Evolutionary conservation across 1,140 invertebrate species (phyloP).

Genomic region (Choristoneura fumiferana): DNA sequence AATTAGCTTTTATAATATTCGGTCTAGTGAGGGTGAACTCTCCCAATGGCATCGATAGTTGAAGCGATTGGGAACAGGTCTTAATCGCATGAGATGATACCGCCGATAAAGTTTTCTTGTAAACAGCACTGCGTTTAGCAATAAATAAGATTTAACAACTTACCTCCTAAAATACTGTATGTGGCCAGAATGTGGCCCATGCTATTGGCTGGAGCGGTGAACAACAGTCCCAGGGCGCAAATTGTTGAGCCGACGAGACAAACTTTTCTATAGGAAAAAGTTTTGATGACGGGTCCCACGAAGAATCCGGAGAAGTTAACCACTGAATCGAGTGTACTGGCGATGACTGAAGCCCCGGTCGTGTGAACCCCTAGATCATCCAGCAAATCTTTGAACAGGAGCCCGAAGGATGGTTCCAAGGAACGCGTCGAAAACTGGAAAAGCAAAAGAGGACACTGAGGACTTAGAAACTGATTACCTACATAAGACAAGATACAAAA

Average conservation of each 20-base stretch:
- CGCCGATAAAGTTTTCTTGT: neutral
- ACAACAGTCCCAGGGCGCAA: constrained; percentile 81
- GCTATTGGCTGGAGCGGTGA: constrained; percentile 84
- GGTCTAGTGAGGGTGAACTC: too few relatives aligned
- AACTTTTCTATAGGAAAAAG: constrained; percentile 86
- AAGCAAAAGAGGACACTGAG: constrained; percentile 4
- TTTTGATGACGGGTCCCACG: constrained; percentile 85
- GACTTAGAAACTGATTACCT: too few relatives aligned
- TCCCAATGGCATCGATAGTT: too few relatives aligned
- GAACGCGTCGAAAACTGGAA: constrained; percentile 86
- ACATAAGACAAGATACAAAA: too few relatives aligned
- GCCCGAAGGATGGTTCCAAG: constrained; percentile 87
- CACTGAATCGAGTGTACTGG: constrained; percentile 85
- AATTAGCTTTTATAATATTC: too few relatives aligned
- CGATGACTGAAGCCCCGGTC: constrained; percentile 85
- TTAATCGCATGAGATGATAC: too few relatives aligned
- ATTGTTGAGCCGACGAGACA: constrained; percentile 83
- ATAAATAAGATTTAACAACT: constrained; percentile 38
- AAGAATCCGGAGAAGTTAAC: constrained; percentile 89
- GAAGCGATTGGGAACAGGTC: too few relatives aligned
- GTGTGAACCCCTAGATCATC: constrained; percentile 83
- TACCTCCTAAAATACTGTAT: constrained; percentile 87
- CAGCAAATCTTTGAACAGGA: constrained; percentile 86
- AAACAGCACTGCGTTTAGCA: too few relatives aligned
- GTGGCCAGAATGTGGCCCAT: constrained; percentile 86